phyloP scores from a whole-genome alignment of 1,140 invertebrate genomes.

The Onthophagus taurus region DNA sequence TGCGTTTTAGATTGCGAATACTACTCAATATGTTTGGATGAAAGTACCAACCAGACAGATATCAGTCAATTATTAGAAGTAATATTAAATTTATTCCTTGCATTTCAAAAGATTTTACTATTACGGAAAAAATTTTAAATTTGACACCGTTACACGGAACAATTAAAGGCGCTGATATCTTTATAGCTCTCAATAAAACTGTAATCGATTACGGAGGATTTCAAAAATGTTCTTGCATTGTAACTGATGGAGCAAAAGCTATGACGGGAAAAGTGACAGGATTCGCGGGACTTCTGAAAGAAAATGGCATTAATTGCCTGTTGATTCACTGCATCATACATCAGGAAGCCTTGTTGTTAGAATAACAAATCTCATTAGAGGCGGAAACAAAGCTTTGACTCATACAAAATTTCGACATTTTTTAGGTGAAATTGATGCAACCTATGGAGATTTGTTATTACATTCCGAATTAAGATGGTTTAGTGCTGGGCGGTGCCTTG shows the following conservation, averaged over 20 bases:
- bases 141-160: conserved; percentile 18
- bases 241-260: conserved; percentile 16
- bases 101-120: conserved; percentile 21
- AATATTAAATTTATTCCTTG: conserved; percentile 21
- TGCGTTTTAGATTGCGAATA: conserved; percentile 19
- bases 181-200: conserved; percentile 20
- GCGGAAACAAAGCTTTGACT: too few species aligned
- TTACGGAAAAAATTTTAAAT: conserved; percentile 20
- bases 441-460: conserved; percentile 11
- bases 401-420: conserved; percentile 13
- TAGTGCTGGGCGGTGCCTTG: conserved; percentile 4
- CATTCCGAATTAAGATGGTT: conserved; percentile 11
- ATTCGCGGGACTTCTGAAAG: conserved; percentile 14
- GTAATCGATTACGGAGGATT: conserved; percentile 19
- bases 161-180: conserved; percentile 22
- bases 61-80: conserved; percentile 21
- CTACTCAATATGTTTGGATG: conserved; percentile 21
- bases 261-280: conserved; percentile 18
- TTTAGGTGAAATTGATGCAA: conserved; percentile 1
- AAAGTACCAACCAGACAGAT: conserved; percentile 22
- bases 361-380: conserved; percentile 22
- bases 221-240: conserved; percentile 20
- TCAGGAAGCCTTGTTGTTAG: conserved; percentile 20
- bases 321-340: conserved; percentile 21
- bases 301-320: conserved; percentile 17